phyloP scores from a whole-genome alignment of 2,113 vertebrate genomes.

The Sminthopsis crassicaudata region DNA sequence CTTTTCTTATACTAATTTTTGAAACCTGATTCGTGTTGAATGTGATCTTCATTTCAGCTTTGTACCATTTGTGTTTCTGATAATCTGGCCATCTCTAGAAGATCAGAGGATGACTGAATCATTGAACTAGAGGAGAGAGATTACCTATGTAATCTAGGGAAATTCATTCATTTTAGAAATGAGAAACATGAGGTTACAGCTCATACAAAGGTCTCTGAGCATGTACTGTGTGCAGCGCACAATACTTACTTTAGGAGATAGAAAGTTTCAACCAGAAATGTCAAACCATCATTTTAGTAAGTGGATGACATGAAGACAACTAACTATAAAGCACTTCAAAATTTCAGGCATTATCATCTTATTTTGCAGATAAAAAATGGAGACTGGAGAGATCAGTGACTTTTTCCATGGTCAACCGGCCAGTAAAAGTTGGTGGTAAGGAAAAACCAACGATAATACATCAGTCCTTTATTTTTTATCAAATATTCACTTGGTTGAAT shows the following conservation, averaged over 20 bases:
- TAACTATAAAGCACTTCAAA: neutral
- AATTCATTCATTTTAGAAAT: neutral
- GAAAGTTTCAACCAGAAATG: neutral
- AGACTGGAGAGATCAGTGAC: neutral
- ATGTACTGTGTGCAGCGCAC: neutral
- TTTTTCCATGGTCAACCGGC: neutral
- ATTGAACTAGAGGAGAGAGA: neutral
- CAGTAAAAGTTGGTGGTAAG: neutral
- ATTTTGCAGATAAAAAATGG: neutral
- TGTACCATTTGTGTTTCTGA: neutral
- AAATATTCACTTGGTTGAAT: slow-evolving; percentile 50
- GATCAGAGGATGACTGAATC: neutral
- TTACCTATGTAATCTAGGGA: neutral
- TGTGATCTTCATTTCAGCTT: neutral
- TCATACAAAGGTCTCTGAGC: neutral
- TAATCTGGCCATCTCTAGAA: neutral
- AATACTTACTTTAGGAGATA: neutral
- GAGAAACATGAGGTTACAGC: neutral
- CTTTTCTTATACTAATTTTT: neutral
- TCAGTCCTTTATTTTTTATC: slow-evolving; percentile 44
- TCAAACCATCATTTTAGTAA: neutral
- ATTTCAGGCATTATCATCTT: neutral
- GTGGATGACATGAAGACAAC: neutral
- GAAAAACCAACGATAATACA: neutral
- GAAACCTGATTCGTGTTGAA: neutral